Evolutionary conservation across 2,888 invertebrate genomes (phyloP).

Genomic region (Calameuta idolon): DNA sequence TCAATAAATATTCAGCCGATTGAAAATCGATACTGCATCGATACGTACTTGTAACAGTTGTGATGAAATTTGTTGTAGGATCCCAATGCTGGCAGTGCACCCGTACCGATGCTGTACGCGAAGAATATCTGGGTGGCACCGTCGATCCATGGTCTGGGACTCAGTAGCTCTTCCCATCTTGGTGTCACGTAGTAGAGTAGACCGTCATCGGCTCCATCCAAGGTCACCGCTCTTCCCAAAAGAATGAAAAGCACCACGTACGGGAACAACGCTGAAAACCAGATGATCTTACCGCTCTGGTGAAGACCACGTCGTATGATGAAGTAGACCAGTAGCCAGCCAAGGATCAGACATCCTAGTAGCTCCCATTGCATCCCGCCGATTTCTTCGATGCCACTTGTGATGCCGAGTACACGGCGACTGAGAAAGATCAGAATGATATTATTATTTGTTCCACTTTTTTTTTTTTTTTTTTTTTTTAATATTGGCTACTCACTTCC

Average conservation of each 20-base stretch:
- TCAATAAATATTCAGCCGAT: neutral
- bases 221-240: constrained; percentile 75
- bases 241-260: constrained; percentile 78
- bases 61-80: constrained; percentile 84
- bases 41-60: constrained; percentile 76
- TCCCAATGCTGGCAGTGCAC: constrained; percentile 79
- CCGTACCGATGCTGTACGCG: constrained; percentile 82
- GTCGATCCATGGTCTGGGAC: constrained; percentile 77
- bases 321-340: constrained; percentile 78
- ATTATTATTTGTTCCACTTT: constrained; percentile 8
- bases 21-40: neutral
- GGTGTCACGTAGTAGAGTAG: constrained; percentile 78
- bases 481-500: constrained; percentile 69
- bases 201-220: constrained; percentile 76
- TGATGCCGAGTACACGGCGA: constrained; percentile 73
- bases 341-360: constrained; percentile 73
- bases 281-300: constrained; percentile 83
- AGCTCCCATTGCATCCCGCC: constrained; percentile 78
- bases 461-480: constrained; percentile 66
- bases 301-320: constrained; percentile 80
- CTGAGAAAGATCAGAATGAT: constrained; percentile 61
- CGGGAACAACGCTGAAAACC: constrained; percentile 83
- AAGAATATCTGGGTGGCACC: constrained; percentile 84
- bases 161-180: constrained; percentile 69
- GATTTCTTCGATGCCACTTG: constrained; percentile 72